Evolutionary conservation across 2,797 vertebrate genomes (phyloP), one percentile per base, ranked within the genome.

Genomic region (Poecile montanus): DNA sequence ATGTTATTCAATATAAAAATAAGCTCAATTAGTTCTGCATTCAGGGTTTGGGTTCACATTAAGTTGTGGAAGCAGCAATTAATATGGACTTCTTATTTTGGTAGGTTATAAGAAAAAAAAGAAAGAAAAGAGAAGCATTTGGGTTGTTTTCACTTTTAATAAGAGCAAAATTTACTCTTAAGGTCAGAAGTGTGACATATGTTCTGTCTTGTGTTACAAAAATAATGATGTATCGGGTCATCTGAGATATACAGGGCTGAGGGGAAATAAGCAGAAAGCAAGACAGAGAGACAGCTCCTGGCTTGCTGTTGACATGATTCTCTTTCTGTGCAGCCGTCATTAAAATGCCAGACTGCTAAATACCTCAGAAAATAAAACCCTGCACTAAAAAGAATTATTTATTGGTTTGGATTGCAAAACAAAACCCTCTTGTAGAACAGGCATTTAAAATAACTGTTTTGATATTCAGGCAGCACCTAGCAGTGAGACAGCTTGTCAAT

Each of bases 401-500:
- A 76, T 84, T 50, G 68, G 57, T 90, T 92, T 76, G 63, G 60
- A 74, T 70, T 85, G 79, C 10, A 4, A 91, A 95, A 93, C 54
- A 81, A 85, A 95, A 79, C 62, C 53, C 12, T 84, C 74, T 65
- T 87, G 67, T 81, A 83, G 36, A 79, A 73, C 34, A 91, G 53
- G 62, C 45, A 67, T 95, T 94, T 89, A 70, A 93, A 97, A 85
- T 77, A 91, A 62, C 58, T 90, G 83, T 71, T 91, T 91, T 96
- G 87, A 84, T 96, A 96, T 96, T 93, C 93, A 90, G 70, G 71
- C 68, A 79, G 36, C 56, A 63, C 19, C 68, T 78, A 74, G 74
- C 51, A 89, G 26, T n/a, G 22, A 93, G 92, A 94, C 93, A 95
- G 91, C 82, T 77, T 94, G 94, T 93, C 93, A 96, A 71, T 82